These are phyloP conservation scores for Tyria jacobaeae DNA, from an alignment of 2,888 invertebrate species.

Conservation along the genomic window DNA sequence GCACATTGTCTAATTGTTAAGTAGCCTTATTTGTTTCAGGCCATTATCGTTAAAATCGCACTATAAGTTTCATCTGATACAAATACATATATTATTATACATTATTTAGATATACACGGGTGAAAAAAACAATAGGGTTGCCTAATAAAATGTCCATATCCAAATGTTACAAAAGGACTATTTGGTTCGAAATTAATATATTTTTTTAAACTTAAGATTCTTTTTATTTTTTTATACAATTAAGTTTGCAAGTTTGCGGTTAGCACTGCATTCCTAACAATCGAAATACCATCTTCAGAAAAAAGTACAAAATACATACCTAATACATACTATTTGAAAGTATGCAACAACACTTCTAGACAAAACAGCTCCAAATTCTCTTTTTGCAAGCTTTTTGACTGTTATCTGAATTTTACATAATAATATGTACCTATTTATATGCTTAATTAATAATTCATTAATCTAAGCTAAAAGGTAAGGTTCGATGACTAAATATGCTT, in stretches of 20 bases:
- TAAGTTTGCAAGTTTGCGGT: not conserved
- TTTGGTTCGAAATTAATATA: not conserved
- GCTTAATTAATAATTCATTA: conserved; percentile 55
- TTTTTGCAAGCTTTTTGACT: conserved; percentile 52
- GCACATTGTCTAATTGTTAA: conserved; percentile 1
- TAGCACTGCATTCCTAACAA: not conserved
- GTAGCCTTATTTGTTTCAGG: conserved; percentile 2
- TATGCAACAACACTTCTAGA: no score
- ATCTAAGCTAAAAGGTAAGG: conserved; percentile 53
- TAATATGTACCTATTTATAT: conserved; percentile 37
- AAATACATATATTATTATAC: not conserved
- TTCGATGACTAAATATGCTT: conserved; percentile 49
- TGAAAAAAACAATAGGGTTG: not conserved
- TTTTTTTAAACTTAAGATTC: not conserved
- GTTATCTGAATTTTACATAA: conserved; percentile 54
- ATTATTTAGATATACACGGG: conserved; percentile 14
- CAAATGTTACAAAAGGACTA: not conserved
- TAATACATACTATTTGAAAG: no score
- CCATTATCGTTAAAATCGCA: conserved; percentile 7
- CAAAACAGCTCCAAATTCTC: conserved; percentile 46
- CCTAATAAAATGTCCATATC: not conserved
- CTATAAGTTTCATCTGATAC: not conserved
- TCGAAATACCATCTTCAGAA: not conserved
- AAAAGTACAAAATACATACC: no score
- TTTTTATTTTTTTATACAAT: no score